Evolutionary conservation across 2,113 vertebrate genomes (phyloP).

Genomic region (Brevimyrus niger): DNA sequence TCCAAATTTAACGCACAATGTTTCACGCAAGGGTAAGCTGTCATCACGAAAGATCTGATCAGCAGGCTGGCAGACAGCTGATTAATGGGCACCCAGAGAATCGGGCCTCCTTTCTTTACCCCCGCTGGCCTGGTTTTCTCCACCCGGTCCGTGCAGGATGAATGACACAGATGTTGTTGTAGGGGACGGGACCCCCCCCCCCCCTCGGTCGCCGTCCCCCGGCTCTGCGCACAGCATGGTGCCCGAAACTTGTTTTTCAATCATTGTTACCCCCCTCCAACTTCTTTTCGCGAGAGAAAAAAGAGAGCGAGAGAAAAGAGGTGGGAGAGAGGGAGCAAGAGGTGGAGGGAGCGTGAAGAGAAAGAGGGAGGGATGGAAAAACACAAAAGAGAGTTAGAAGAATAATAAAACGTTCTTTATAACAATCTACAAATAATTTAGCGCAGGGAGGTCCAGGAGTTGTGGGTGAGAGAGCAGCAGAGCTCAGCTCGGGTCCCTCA

Average conservation of each 20-base stretch:
- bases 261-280: conserved; percentile 51
- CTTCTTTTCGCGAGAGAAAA: conserved; percentile 46
- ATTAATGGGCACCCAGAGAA: conserved; percentile 49
- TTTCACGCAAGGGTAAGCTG: conserved; percentile 12
- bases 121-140: conserved; percentile 46
- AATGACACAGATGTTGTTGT: conserved; percentile 70
- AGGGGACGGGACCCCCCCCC: conserved; percentile 57
- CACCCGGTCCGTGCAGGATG: conserved; percentile 47
- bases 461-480: conserved; percentile 35
- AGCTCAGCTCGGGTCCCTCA: conserved; percentile 1
- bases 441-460: conserved; percentile 32
- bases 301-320: conserved; percentile 40
- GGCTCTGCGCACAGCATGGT: conserved; percentile 64
- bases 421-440: conserved; percentile 53
- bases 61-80: conserved; percentile 35
- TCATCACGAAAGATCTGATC: conserved; percentile 28
- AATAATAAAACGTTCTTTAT: conserved; percentile 51
- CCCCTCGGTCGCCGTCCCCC: conserved; percentile 53
- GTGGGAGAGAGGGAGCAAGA: conserved; percentile 41
- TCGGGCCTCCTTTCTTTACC: conserved; percentile 36
- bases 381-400: conserved; percentile 52
- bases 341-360: conserved; percentile 37
- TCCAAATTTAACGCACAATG: conserved; percentile 7
- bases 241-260: conserved; percentile 68
- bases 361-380: conserved; percentile 50